Percentiles rank a stretch among this genome's conserved stretches.
Evolutionary conservation across 2,797 vertebrate genomes (phyloP).

Genomic region (Hypotaenidia philippensis): DNA sequence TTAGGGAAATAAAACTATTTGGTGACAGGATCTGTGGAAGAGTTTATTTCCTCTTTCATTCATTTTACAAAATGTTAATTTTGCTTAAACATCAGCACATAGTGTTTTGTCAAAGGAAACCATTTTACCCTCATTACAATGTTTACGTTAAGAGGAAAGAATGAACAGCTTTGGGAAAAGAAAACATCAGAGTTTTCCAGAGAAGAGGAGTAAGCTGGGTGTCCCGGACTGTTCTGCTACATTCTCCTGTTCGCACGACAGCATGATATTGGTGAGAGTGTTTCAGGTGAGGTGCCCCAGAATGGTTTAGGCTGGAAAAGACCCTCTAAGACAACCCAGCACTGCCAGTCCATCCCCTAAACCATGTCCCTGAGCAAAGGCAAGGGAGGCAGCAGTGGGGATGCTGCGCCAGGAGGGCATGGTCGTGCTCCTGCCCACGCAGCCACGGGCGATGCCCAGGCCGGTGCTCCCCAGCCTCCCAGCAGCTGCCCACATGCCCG

Average conservation of each 20-base stretch:
- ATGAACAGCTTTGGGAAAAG: conserved; percentile 10
- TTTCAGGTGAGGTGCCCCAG: not conserved
- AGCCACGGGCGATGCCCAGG: accelerated
- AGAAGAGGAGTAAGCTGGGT: not conserved
- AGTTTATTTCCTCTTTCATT: not conserved
- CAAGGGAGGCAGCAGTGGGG: not conserved
- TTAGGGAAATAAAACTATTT: not conserved
- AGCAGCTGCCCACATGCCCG: accelerated
- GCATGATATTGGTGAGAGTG: not conserved
- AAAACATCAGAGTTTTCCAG: not conserved
- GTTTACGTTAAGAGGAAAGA: not conserved
- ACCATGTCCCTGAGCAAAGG: not conserved
- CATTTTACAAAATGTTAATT: not conserved
- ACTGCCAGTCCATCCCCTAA: too few relatives aligned
- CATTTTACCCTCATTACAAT: not conserved
- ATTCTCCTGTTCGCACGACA: not conserved
- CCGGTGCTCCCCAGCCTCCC: accelerated
- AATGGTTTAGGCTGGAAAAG: too few relatives aligned
- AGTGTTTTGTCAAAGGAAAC: not conserved
- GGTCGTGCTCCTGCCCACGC: accelerated
- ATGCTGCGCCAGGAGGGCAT: accelerated
- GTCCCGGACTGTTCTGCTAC: not conserved
- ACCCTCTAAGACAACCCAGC: too few relatives aligned
- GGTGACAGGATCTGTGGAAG: not conserved
- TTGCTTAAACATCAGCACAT: not conserved